Base-by-base conservation (phyloP, 2,888 invertebrate genomes). In the Aleiodes alternator region DNA sequence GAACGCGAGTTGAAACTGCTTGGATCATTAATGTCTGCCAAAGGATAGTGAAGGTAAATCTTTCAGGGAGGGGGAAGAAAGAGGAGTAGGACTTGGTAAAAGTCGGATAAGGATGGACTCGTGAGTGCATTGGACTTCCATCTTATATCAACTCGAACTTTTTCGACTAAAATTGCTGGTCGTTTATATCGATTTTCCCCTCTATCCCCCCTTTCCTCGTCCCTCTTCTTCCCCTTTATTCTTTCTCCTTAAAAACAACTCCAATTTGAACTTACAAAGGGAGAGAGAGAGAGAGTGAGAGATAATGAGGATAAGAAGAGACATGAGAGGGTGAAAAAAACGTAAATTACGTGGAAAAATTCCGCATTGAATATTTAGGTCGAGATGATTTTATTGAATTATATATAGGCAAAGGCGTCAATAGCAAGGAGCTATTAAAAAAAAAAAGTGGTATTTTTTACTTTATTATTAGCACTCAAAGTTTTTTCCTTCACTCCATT, bases 91-190 rank as follows among this genome's bases (percentile, higher is more conserved):
- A 72, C 72, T 72, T 68, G 68, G 34, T 34, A 72, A 76, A 76
- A 76, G 75, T 76, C 69, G 75, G 75, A 76, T 76, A 76, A 76
- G 57, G 73, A 73, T 73, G 57, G 72, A 76, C 69, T 72, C 68
- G 66, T 70, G 66, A 71, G 71, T 71, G 71, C 64, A 69, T 48
- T 23, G 64, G 64, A 43, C 71, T 75, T 71, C 57, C 75, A 72
- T 76, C 72, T 68, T 43, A 43, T 14, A 56, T 53, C 70, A 72
- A 61, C 64, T 70, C 23, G 31, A 75, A 75, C 68, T 76, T 76
- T 72, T 72, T 72, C 72, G 72, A 76, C 57, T 76, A 59, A 76
- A 76, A 76, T 72, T 76, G 72, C 69, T 48, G 51, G 66, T 72
- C 75, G 68, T 76, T 76, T 76, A 76, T 76, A 76, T 76, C 59